Percentiles rank a stretch among this genome's conserved stretches.
These are phyloP conservation scores for Galaxias olidus DNA, from an alignment of 2,797 vertebrate genomes.

Conservation along the genomic window DNA sequence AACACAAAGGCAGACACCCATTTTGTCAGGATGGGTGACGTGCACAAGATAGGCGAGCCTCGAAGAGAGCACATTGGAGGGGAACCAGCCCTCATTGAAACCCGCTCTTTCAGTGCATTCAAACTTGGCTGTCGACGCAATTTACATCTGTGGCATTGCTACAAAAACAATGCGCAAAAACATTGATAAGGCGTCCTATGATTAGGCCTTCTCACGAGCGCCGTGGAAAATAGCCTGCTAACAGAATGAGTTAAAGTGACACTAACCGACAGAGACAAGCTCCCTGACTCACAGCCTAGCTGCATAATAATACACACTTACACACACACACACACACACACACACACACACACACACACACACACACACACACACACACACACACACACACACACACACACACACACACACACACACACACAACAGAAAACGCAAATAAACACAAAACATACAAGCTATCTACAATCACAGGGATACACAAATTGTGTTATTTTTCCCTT, in stretches of 20 bases:
- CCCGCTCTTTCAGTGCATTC: too few relatives aligned
- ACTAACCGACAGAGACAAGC: constrained; percentile 49
- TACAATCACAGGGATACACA: constrained; percentile 13
- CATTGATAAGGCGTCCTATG: too few relatives aligned
- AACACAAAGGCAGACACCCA: constrained; percentile 2
- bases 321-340: constrained; percentile 15
- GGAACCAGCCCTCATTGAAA: too few relatives aligned
- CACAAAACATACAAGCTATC: neutral
- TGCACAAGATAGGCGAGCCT: neutral
- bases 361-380: constrained; percentile 10
- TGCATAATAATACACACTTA: constrained; percentile 11
- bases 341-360: constrained; percentile 2
- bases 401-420: neutral
- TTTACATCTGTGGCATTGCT: too few relatives aligned
- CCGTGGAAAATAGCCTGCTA: constrained; percentile 10
- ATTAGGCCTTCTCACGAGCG: too few relatives aligned
- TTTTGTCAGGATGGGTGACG: constrained; percentile 24
- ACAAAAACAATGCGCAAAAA: too few relatives aligned
- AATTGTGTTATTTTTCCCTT: constrained; percentile 33
- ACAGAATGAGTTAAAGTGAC: constrained; percentile 47
- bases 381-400: constrained; percentile 15
- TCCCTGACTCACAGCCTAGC: constrained; percentile 34
- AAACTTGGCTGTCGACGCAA: too few relatives aligned
- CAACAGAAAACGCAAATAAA: constrained; percentile 1
- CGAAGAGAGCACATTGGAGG: neutral